Evolutionary conservation across 1,140 invertebrate species (phyloP).

Genomic region (Lordiphosa mommai): DNA sequence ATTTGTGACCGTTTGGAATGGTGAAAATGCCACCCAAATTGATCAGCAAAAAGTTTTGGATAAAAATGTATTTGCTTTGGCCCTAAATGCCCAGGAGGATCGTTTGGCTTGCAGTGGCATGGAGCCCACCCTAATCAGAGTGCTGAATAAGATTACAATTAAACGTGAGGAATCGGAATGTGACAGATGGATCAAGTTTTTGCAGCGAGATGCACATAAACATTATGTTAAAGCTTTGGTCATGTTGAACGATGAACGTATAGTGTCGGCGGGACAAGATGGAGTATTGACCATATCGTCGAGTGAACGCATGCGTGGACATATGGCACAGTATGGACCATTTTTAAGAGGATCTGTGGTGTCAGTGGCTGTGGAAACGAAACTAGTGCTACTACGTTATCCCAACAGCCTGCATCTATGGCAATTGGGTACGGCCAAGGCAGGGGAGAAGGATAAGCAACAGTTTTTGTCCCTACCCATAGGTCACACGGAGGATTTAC

Average conservation of each 20-base stretch:
- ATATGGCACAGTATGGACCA: conserved; percentile 87
- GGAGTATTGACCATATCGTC: conserved; percentile 86
- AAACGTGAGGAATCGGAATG: conserved; percentile 81
- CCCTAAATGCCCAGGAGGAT: conserved; percentile 86
- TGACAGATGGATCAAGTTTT: conserved; percentile 88
- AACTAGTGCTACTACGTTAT: conserved; percentile 86
- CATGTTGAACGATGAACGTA: conserved; percentile 81
- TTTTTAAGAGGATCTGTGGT: conserved; percentile 84
- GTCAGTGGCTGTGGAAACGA: conserved; percentile 82
- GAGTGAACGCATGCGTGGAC: conserved; percentile 80
- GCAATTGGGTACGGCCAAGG: conserved; percentile 81
- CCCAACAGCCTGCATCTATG: conserved; percentile 84
- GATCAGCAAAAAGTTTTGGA: conserved; percentile 88
- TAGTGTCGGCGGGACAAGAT: conserved; percentile 90
- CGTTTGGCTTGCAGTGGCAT: conserved; percentile 89
- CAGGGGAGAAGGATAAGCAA: conserved; percentile 8
- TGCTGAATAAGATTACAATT: conserved; percentile 84
- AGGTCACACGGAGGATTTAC: conserved; percentile 19
- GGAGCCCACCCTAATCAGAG: conserved; percentile 87
- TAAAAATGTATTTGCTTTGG: conserved; percentile 88
- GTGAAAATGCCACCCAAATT: conserved; percentile 87
- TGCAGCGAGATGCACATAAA: conserved; percentile 88
- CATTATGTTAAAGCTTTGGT: conserved; percentile 90
- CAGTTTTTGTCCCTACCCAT: neutral
- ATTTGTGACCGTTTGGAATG: conserved; percentile 93